Percentiles rank a stretch among this genome's conserved stretches.
Conservation (phyloP, 2,888 invertebrate genomes). For the Amphipyra berbera region DNA sequence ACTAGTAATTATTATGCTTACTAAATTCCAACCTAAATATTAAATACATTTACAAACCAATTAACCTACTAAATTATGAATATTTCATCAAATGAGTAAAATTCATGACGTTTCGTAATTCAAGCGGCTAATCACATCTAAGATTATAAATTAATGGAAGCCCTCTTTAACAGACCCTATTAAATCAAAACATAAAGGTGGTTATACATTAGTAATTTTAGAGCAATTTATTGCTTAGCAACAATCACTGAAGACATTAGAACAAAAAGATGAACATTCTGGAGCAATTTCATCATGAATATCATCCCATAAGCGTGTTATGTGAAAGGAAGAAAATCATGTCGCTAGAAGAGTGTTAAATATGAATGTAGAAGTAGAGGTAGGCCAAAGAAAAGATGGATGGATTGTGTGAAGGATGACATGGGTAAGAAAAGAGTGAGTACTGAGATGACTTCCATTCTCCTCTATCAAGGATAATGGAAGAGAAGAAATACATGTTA, state of each 20-base stretch:
- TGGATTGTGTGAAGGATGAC: too few species aligned
- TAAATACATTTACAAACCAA: not conserved
- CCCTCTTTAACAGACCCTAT: not conserved
- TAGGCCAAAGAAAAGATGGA: too few species aligned
- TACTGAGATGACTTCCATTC: too few species aligned
- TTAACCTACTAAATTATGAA: not conserved
- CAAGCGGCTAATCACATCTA: not conserved
- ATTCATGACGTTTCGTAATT: not conserved
- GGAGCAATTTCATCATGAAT: too few species aligned
- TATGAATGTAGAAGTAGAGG: too few species aligned
- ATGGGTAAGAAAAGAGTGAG: too few species aligned
- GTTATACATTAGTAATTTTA: not conserved
- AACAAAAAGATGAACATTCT: too few species aligned
- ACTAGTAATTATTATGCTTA: not conserved
- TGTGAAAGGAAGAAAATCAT: too few species aligned
- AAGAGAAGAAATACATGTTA: too few species aligned
- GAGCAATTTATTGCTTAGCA: not conserved
- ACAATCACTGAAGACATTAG: not conserved
- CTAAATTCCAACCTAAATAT: not conserved
- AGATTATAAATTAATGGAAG: not conserved
- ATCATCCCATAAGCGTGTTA: too few species aligned
- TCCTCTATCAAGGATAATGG: too few species aligned
- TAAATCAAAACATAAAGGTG: not conserved
- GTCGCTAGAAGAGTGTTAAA: too few species aligned
- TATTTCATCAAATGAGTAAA: not conserved